A percentile compares a stretch with the other conserved stretches of the same genome.
phyloP scores from a whole-genome alignment of 2,797 vertebrate species.

The Percopsis omiscomaycus region DNA sequence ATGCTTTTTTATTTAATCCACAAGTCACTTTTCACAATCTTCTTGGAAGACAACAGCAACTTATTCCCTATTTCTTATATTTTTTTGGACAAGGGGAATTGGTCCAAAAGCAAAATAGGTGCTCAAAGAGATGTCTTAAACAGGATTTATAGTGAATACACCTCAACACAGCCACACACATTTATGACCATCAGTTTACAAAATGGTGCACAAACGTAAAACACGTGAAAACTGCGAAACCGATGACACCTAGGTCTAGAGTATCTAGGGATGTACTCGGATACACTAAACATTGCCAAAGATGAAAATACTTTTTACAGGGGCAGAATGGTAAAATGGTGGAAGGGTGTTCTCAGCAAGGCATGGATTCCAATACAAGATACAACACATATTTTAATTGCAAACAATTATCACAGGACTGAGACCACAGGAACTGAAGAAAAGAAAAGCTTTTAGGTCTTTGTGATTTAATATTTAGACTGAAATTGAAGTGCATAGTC shows the following conservation, averaged over 20 bases:
- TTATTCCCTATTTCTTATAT: slow-evolving; percentile 63
- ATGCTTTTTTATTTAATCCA: slow-evolving; percentile 65
- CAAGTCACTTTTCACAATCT: slow-evolving; percentile 79
- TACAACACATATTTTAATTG: slow-evolving; percentile 27
- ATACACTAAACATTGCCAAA: no score
- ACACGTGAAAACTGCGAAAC: slow-evolving; percentile 42
- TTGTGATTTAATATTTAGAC: slow-evolving; percentile 24
- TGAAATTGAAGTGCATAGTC: slow-evolving; percentile 62
- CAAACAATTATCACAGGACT: slow-evolving; percentile 34
- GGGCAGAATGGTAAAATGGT: no score
- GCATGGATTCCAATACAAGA: slow-evolving; percentile 21
- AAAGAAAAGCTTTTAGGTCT: slow-evolving; percentile 27
- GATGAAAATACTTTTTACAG: no score
- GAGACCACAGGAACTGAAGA: slow-evolving; percentile 7
- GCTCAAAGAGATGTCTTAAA: slow-evolving; percentile 67
- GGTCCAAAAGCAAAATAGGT: slow-evolving; percentile 76
- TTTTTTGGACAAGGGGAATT: slow-evolving; percentile 69
- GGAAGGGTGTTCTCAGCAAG: slow-evolving; percentile 7
- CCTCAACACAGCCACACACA: slow-evolving; percentile 59
- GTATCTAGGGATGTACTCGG: no score
- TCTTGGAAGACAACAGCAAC: slow-evolving; percentile 82
- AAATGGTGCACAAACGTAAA: slow-evolving; percentile 63
- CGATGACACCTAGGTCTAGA: slow-evolving; percentile 24
- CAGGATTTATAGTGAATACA: slow-evolving; percentile 56
- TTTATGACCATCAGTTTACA: slow-evolving; percentile 58